Conservation (phyloP, 2,888 invertebrate species). For the Ophion slaviceki region DNA sequence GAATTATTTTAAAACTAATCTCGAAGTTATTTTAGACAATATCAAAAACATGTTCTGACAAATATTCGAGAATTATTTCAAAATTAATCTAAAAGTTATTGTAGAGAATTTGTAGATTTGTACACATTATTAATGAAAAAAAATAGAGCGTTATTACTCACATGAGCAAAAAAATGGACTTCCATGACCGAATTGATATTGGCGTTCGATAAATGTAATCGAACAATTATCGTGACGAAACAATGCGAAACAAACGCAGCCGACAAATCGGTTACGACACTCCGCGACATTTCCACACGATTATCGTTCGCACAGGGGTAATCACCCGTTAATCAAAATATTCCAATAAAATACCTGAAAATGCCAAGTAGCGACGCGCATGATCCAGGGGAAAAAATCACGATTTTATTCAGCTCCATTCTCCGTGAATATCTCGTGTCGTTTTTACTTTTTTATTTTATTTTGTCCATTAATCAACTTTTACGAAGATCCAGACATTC, state of each 20-base stretch:
- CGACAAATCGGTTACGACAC: neutral
- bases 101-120: neutral
- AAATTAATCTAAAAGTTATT: neutral
- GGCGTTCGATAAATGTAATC: conserved; percentile 4
- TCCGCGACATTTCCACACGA: conserved; percentile 10
- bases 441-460: no score
- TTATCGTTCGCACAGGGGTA: conserved; percentile 6
- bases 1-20: no score
- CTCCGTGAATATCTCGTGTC: neutral
- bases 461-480: no score
- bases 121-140: no score
- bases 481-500: neutral
- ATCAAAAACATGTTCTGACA: no score
- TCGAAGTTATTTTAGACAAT: no score
- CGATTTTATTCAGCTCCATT: conserved; percentile 2
- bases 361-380: neutral
- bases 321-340: conserved; percentile 28
- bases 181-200: neutral
- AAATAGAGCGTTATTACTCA: no score
- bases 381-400: neutral
- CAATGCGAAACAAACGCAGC: neutral
- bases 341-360: neutral
- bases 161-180: no score
- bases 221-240: conserved; percentile 39
- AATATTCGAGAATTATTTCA: no score